Evolutionary conservation across 2,888 invertebrate genomes (phyloP), one percentile per base, ranked within the genome.

Genomic region (Patella caerulea): DNA sequence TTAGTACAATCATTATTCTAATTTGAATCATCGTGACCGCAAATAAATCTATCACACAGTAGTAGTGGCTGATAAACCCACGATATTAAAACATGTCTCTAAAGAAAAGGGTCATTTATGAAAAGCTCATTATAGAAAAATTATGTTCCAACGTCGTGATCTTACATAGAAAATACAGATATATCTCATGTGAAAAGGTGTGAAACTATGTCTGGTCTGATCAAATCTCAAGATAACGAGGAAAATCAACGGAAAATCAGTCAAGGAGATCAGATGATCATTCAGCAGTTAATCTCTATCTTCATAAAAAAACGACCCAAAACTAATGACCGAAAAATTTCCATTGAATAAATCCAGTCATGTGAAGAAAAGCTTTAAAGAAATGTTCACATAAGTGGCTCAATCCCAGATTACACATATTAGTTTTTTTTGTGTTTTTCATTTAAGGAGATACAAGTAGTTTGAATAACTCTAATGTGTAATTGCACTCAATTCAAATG

Each of bases 371-470:
- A 65, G 24, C 45, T 65, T 65, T 65, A 65, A 24, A 65, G 65
- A 65, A 65, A 65, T 65, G 65, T 24, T 65, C 65, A 24, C 24
- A 65, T 65, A 65, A 65, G 65, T 65, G 65, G 24, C 65, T 65
- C 65, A 65, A 65, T 24, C 24, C 24, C 19, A 65, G 65, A 65
- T 65, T 65, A 65, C 65, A 65, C 19, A 65, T 65, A 65, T 65
- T 19, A 65, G 11, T 9, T 65, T 65, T 56, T 65, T 65, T 24
- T 65, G 24, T 65, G 19, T 65, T 65, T 65, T 65, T 65, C 45
- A 45, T 45, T 45, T 45, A 45, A 45, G 45, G 45, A 45, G 45
- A 45, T 45, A 5, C 45, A 45, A 45, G 45, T 45, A 45, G 45
- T 45, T 45, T 45, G 45, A 45, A 45, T 45, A 45, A 45, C 45